These are phyloP conservation scores for Aphidius colemani DNA, from an alignment of 2,888 invertebrate species.

Conservation along the genomic window DNA sequence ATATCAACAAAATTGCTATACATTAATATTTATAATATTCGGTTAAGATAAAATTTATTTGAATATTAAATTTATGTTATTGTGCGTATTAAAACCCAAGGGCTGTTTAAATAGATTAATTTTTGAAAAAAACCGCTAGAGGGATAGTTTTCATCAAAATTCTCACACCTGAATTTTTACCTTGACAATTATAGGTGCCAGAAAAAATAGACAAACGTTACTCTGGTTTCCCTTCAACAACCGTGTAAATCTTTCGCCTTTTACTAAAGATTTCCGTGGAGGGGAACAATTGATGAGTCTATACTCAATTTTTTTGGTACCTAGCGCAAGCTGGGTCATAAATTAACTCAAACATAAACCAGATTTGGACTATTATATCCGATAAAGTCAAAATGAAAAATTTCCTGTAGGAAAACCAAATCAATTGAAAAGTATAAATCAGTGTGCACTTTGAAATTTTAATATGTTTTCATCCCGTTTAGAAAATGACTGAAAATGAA, in stretches of 20 bases:
- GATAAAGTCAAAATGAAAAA: no score
- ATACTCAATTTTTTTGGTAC: constrained; percentile 25
- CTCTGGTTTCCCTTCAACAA: constrained; percentile 35
- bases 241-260: constrained; percentile 63
- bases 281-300: constrained; percentile 25
- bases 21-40: no score
- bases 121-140: neutral
- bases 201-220: neutral
- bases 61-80: no score
- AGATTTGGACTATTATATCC: no score
- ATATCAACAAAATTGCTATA: neutral
- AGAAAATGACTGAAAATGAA: constrained; percentile 19
- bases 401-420: no score
- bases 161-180: neutral
- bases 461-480: constrained; percentile 25
- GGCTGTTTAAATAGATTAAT: neutral
- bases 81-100: no score
- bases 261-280: constrained; percentile 60
- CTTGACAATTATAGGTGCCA: neutral
- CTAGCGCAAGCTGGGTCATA: constrained; percentile 26
- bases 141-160: neutral
- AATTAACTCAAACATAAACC: constrained; percentile 17
- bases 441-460: neutral
- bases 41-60: no score
- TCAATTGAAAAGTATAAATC: neutral